These are phyloP conservation scores for Epinotia nisella DNA, from an alignment of 2,888 invertebrate genomes.

Conservation along the genomic window DNA sequence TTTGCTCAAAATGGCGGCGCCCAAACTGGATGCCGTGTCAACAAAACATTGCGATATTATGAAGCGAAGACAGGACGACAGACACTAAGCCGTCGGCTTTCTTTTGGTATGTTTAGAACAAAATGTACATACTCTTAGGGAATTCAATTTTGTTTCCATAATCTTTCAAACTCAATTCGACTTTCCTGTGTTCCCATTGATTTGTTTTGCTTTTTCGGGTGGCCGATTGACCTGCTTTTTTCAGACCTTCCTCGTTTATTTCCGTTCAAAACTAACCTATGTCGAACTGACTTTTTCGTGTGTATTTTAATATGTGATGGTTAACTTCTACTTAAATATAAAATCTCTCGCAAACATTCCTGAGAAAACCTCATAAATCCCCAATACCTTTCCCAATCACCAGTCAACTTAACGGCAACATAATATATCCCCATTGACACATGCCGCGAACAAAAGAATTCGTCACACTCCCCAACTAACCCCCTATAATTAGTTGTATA, in stretches of 20 bases:
- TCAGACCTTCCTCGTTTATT: neutral
- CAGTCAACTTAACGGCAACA: conserved; percentile 33
- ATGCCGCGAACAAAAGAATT: conserved; percentile 45
- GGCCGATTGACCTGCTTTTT: conserved; percentile 11
- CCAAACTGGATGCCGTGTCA: conserved; percentile 55
- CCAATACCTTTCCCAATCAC: conserved; percentile 27
- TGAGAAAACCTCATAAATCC: conserved; percentile 7
- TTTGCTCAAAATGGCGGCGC: conserved; percentile 62
- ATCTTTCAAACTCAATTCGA: neutral
- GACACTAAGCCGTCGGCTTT: conserved; percentile 73
- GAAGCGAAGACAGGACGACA: conserved; percentile 77
- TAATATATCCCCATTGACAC: conserved; percentile 28
- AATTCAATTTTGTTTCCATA: conserved; percentile 8
- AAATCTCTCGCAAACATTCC: neutral
- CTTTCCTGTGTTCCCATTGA: neutral
- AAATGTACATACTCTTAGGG: conserved; percentile 1
- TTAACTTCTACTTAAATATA: too few species aligned
- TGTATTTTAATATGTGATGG: too few species aligned
- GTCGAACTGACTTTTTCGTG: too few species aligned
- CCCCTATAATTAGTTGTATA: conserved; percentile 71
- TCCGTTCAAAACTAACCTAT: too few species aligned
- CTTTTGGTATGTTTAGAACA: conserved; percentile 56
- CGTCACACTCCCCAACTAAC: conserved; percentile 47
- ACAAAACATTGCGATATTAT: conserved; percentile 72
- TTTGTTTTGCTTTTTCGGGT: conserved; percentile 3